These are phyloP conservation scores for Coleophora flavipennella DNA, from an alignment of 2,888 invertebrate species.

Conservation along the genomic window DNA sequence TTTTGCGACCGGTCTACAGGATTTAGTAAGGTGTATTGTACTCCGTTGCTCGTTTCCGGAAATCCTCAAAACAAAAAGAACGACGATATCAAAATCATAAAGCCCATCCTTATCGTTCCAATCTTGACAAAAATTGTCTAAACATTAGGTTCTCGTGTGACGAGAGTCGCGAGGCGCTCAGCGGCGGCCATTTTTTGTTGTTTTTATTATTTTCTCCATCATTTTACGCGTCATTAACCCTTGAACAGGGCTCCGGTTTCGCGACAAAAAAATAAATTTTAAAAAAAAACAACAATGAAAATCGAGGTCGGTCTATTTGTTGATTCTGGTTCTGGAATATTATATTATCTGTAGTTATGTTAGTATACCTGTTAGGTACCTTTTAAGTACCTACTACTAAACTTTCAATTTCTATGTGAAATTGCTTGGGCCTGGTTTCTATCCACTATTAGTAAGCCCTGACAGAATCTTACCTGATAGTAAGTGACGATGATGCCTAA, in stretches of 20 bases:
- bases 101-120: neutral
- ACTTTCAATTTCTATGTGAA: no score
- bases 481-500: no score
- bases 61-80: constrained; percentile 1
- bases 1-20: no score
- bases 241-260: constrained; percentile 33
- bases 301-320: neutral
- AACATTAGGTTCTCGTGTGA: constrained; percentile 17
- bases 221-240: constrained; percentile 41
- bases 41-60: no score
- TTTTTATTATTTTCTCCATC: constrained; percentile 21
- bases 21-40: no score
- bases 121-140: constrained; percentile 14
- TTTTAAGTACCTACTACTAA: no score
- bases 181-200: neutral
- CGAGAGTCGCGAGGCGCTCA: neutral
- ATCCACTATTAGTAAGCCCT: no score
- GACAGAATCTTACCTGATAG: no score
- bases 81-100: neutral
- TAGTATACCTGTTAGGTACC: no score
- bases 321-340: neutral
- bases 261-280: constrained; percentile 26
- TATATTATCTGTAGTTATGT: no score
- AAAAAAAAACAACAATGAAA: no score
- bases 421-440: no score